phyloP scores from a whole-genome alignment of 2,888 invertebrate species.

The Pristionchus mayeri region DNA sequence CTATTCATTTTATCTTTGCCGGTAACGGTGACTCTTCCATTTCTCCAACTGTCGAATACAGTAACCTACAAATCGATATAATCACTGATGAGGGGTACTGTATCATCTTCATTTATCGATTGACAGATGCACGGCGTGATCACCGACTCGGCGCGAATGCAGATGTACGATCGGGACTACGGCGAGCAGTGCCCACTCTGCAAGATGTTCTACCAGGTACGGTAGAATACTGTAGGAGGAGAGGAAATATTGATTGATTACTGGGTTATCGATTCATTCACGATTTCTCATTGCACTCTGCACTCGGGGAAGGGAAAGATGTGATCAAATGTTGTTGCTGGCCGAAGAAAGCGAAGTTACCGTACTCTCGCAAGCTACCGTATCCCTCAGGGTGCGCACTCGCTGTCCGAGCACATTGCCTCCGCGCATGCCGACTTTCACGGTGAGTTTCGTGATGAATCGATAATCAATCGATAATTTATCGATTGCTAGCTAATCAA shows the following conservation, averaged over 20 bases:
- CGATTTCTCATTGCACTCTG: too few relatives aligned
- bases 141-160: neutral
- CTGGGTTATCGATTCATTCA: neutral
- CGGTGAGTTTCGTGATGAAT: neutral
- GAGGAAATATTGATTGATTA: too few relatives aligned
- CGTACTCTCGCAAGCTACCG: neutral
- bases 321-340: too few relatives aligned
- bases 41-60: too few relatives aligned
- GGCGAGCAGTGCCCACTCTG: constrained; percentile 41
- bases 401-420: constrained; percentile 41
- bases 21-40: too few relatives aligned
- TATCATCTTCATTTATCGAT: neutral
- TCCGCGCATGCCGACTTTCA: neutral
- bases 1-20: too few relatives aligned
- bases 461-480: neutral
- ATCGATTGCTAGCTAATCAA: neutral
- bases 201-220: constrained; percentile 42
- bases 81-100: too few relatives aligned
- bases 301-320: neutral
- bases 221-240: neutral
- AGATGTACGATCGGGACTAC: constrained; percentile 27
- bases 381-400: constrained; percentile 18
- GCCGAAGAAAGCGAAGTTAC: too few relatives aligned
- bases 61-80: neutral
- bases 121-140: neutral